Conservation (phyloP, 2,797 vertebrate species). For the Sebastes itinus region DNA sequence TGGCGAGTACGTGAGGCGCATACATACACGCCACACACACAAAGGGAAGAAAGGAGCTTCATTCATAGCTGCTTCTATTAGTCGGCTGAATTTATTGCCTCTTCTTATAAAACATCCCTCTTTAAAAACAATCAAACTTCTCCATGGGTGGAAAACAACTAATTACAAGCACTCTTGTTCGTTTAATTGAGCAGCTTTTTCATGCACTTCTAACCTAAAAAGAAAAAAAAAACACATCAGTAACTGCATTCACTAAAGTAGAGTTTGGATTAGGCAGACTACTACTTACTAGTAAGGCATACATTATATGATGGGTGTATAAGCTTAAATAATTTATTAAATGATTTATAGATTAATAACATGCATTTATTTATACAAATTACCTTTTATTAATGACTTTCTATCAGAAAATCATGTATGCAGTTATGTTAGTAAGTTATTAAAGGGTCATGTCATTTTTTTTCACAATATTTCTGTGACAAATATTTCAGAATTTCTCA, state of each 20-base stretch:
- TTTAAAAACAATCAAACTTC: slow-evolving; percentile 31
- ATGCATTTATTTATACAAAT: neutral
- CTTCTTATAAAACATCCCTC: slow-evolving; percentile 29
- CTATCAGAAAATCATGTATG: neutral
- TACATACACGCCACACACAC: slow-evolving; percentile 41
- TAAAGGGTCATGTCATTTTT: neutral
- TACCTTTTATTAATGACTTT: neutral
- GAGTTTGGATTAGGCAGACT: neutral
- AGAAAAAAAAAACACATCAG: neutral
- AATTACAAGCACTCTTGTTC: slow-evolving; percentile 26
- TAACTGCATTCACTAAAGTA: neutral
- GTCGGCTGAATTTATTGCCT: slow-evolving; percentile 35
- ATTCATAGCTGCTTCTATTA: slow-evolving; percentile 39
- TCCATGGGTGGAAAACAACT: slow-evolving; percentile 34
- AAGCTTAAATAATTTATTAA: neutral
- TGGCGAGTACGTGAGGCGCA: slow-evolving; percentile 46
- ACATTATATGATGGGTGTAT: neutral
- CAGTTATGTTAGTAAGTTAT: neutral
- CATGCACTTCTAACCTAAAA: neutral
- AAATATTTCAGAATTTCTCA: neutral
- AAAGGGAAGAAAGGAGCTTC: slow-evolving; percentile 57
- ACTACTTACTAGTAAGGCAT: neutral
- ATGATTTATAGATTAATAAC: neutral
- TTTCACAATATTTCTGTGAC: neutral
- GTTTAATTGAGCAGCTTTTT: slow-evolving; percentile 12